Evolutionary conservation across 2,888 invertebrate genomes (phyloP), one percentile per base, ranked within the genome.

Genomic region (Quadroppia sp.): DNA sequence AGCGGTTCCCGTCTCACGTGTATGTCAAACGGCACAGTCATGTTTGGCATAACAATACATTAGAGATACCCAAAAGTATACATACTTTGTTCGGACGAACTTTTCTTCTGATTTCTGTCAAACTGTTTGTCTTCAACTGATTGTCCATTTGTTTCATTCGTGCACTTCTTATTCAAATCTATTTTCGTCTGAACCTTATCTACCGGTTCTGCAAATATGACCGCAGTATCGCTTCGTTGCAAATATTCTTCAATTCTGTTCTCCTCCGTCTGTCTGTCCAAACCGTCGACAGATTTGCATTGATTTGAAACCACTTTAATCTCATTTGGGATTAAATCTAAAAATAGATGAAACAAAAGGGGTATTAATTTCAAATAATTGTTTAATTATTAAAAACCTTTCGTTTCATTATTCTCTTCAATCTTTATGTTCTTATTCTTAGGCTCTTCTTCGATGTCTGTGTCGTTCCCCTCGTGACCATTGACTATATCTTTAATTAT

Each of bases 131-230:
- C 42, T 32, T n/a, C 23, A 25, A 67, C 42, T 67, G 67, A 67
- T 42, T 40, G 42, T 23, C 23, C 67, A 42, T 23, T 32, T 40
- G 53, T 53, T 59, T 71, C 59, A 30, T 56, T 56, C 20, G 6
- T 20, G 25, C 23, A 23, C 17, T 32, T 71, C 25, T 32, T 53
- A 28, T 23, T 71, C 11, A 17, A 50, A 6, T 40, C 17, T 7
- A 17, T 56, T n/a, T 71, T 71, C 17, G 32, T 42, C 48, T 28
- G 45, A 17, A 80, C 80, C 4, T 78, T 79, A 71, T 82, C 82
- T 75, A 83, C 83, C 11, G 83, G 82, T 78, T 85, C 84, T 15
- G 85, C 84, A 79, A 82, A 85, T 77, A 86, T 85, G 76, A 86
- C 84, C 25, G 85, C 85, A 6, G 86, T 86, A 79, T 86, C 85